Base-by-base conservation (phyloP, 35 echinoderm and acorn worm genomes). In the Ophiothrix spiculata region DNA sequence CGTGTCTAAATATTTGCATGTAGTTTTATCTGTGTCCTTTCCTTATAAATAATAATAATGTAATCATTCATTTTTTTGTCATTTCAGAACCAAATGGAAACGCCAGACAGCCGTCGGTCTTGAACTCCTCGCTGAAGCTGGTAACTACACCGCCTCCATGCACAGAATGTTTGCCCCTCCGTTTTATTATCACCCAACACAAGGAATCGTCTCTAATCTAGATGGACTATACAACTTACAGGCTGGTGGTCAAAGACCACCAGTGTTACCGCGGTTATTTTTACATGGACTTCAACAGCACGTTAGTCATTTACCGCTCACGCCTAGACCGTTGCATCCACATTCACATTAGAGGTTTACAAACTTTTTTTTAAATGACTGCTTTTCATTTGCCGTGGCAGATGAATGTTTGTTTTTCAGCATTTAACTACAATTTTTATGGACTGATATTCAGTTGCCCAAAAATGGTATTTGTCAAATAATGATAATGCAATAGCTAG, bases 81-180 rank as follows among this genome's bases (percentile, higher is more conserved):
- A 60, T 83, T 86, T 35, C 84, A 99, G 96, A 79, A 99, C 96
- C 56, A 99, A 99, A 92, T 99, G 96, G 96, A 99, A 99, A 74
- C 81, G 96, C 14, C 96, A 99, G 64, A 99, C 96, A 19, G 92
- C 93, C 39, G 96, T 99, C 19, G 96, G 96, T 31, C 77, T 99
- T 35, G 96, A 99, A 74, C 84, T 99, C 39, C 80, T 99, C 0
- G 96, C 96, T 14, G 96, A 99, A 74, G 96, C 96, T 0, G 96
- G 96, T 28, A 99, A 81, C 75, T 99, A 99, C 60, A 86, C 90
- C 0, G 89, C 93, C 4, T 93, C 95, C 2, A 93, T 98, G 81
- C 95, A 98, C 41, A 80, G 95, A 33, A 87, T 98, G 40, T 93
- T 98, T 31, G 88, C 95, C 1, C 91, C 95, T 3, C 95, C 95